Percentiles rank a stretch among this genome's conserved stretches.
These are phyloP conservation scores for Muscicapa adusta DNA, from an alignment of 2,113 vertebrate species.

Conservation along the genomic window DNA sequence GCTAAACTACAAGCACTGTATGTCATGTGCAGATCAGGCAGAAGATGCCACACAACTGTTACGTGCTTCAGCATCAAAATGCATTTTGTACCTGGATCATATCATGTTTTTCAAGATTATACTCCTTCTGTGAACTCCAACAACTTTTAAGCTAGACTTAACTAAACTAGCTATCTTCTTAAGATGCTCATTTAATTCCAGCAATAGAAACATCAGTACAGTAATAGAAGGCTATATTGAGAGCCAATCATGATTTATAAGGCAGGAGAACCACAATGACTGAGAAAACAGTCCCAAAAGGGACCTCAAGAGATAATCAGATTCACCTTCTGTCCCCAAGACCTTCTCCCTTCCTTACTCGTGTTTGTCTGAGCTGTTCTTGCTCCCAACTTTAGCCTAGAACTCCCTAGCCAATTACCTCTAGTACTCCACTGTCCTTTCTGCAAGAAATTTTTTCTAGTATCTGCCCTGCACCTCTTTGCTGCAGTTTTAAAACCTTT, in stretches of 20 bases:
- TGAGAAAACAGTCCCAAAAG: neutral
- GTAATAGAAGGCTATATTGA: neutral
- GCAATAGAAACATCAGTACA: neutral
- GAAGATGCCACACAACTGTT: neutral
- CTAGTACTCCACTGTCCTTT: neutral
- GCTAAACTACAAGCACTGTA: neutral
- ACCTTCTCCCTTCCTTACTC: neutral
- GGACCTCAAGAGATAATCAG: neutral
- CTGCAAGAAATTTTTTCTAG: neutral
- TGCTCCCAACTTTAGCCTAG: neutral
- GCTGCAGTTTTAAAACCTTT: neutral
- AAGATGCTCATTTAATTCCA: neutral
- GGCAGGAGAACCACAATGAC: neutral
- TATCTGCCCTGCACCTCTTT: neutral
- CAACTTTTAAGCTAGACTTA: neutral
- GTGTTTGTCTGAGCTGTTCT: neutral
- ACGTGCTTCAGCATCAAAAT: fast-evolving
- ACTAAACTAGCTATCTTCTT: neutral
- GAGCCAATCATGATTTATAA: neutral
- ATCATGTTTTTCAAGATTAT: neutral
- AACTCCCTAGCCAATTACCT: neutral
- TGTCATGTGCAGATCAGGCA: neutral
- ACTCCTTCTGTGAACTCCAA: neutral
- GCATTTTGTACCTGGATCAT: fast-evolving
- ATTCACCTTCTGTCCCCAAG: neutral